Base-by-base conservation (phyloP, 2,888 invertebrate species). In the Microchrysa polita region DNA sequence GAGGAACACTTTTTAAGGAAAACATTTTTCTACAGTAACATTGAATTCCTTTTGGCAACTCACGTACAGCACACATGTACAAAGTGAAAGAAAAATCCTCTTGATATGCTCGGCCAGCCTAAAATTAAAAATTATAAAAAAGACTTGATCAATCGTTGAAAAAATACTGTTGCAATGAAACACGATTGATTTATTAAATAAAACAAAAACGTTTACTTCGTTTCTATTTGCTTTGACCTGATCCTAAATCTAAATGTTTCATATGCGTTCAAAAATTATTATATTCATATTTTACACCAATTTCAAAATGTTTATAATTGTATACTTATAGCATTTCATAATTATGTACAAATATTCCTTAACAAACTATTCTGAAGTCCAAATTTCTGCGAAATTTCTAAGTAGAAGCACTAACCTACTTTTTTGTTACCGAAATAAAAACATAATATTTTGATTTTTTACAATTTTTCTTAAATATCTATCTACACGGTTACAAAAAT, bases 221-320 rank as follows among this genome's bases (percentile, higher is more conserved):
- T 72, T 74, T 74, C 72, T 74, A 72, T 74, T 74, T 74, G 74
- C 74, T 74, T 72, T 55, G 67, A 73, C 74, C 74, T 74, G 74
- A 74, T 74, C 74, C 74, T 60, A 73, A 16, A 52, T 16, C 34
- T 23, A 55, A 57, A n/a, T 42, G 18, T 53, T 34, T 34, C 10
- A 22, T 27, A 14, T 22, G 22, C n/a, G 5, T 60, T 60, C n/a
- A 27, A 14, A 12, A 14, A 22, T 22, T 5, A 60, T 14, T n/a
- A 60, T 12, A 34, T 12, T 60, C 23, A 60, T 23, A 27, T 60
- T 60, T 27, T 2, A 22, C 22, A 23, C 5, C 1, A 27, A 60
- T 14, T 14, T 48, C 42, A 59, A 60, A 59, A 18, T 60, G 59
- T 20, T 72, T 59, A 72, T 72, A 44, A 61, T 20, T 52, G 61